Conservation (phyloP, 1,140 invertebrate species). For the Wiebesia pumilae region DNA sequence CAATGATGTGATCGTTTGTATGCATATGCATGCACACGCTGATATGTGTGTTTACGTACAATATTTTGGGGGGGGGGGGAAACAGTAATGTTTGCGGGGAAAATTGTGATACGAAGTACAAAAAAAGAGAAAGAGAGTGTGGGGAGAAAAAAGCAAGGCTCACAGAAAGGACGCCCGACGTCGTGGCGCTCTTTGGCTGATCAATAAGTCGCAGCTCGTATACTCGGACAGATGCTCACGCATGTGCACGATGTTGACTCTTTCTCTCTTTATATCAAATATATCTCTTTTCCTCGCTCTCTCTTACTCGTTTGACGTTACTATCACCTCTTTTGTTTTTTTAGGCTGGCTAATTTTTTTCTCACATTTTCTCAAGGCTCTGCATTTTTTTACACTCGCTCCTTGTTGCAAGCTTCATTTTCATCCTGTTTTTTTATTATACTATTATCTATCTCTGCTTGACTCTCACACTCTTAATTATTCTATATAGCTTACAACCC, state of each 20-base stretch:
- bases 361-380: constrained; percentile 69
- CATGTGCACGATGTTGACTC: constrained; percentile 70
- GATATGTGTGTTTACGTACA: not conserved
- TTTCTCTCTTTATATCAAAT: constrained; percentile 39
- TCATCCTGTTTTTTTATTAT: constrained; percentile 27
- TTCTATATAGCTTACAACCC: too few relatives aligned
- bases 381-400: constrained; percentile 69
- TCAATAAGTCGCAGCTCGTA: constrained; percentile 73
- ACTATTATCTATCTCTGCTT: not conserved
- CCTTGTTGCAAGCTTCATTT: not conserved
- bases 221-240: constrained; percentile 75
- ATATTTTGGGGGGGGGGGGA: not conserved
- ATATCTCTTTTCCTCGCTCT: constrained; percentile 21
- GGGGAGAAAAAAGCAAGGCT: constrained; percentile 74
- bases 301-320: constrained; percentile 23
- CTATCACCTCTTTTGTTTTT: constrained; percentile 53
- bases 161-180: constrained; percentile 74
- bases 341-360: constrained; percentile 70
- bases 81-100: not conserved
- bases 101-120: not conserved
- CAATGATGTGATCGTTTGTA: not conserved
- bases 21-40: not conserved
- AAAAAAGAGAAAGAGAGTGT: not conserved
- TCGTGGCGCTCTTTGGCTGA: constrained; percentile 75
- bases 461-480: not conserved